Evolutionary conservation across 2,888 invertebrate genomes (phyloP).

Genomic region (Caenorhabditis uteleia): DNA sequence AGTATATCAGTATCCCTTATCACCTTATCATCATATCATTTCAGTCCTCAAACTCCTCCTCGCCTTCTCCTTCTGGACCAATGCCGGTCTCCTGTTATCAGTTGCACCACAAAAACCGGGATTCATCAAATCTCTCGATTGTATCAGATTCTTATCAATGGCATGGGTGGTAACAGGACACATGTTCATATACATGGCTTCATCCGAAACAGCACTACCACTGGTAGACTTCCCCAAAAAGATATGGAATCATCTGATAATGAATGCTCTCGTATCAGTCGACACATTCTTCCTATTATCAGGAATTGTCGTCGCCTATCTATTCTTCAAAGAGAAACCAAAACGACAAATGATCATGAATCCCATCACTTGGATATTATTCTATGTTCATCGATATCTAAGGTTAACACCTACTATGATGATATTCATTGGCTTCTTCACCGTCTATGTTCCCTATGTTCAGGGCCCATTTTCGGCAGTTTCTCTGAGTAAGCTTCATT

Average conservation of each 20-base stretch:
- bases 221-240: slow-evolving; percentile 19
- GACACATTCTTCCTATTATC: slow-evolving; percentile 62
- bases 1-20: not conserved
- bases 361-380: slow-evolving; percentile 38
- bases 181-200: slow-evolving; percentile 24
- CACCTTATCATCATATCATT: not conserved
- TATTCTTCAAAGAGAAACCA: slow-evolving; percentile 49
- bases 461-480: slow-evolving; percentile 22
- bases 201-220: slow-evolving; percentile 25
- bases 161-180: slow-evolving; percentile 54
- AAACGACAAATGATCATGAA: slow-evolving; percentile 6
- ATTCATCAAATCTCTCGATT: slow-evolving; percentile 47
- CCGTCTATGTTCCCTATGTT: slow-evolving; percentile 22
- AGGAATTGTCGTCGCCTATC: slow-evolving; percentile 53
- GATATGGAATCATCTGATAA: slow-evolving; percentile 33
- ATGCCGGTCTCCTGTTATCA: slow-evolving; percentile 19
- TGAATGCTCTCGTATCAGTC: slow-evolving; percentile 52
- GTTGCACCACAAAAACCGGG: slow-evolving; percentile 20
- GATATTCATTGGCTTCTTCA: slow-evolving; percentile 38
- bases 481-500: slow-evolving; percentile 10
- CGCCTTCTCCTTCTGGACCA: slow-evolving; percentile 38
- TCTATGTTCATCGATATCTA: slow-evolving; percentile 38
- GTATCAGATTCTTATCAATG: slow-evolving; percentile 55
- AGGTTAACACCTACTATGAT: slow-evolving; percentile 38
- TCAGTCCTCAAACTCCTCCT: slow-evolving; percentile 15